Conservation (phyloP, 1,140 invertebrate genomes). For the Trachelipus rathkii region DNA sequence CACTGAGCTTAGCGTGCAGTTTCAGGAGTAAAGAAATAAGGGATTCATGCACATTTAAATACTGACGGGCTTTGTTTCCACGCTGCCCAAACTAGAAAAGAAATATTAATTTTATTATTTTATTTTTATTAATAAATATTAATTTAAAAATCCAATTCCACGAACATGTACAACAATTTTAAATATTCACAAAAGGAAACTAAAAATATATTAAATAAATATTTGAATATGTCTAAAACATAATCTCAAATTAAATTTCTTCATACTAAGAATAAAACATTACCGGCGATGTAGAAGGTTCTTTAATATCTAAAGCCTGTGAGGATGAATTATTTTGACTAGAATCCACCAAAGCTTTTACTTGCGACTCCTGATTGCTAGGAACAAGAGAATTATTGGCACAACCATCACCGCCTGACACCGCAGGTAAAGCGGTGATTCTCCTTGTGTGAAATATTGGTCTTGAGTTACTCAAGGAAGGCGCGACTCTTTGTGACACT, state of each 20-base stretch:
- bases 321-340: background rate
- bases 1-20: too few species aligned
- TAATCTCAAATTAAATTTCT: too few species aligned
- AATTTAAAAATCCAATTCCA: too few species aligned
- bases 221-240: background rate
- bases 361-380: background rate
- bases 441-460: background rate
- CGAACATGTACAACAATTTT: too few species aligned
- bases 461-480: too few species aligned
- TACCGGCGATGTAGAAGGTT: too few species aligned
- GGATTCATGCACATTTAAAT: too few species aligned
- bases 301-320: background rate
- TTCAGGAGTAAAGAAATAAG: too few species aligned
- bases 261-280: too few species aligned
- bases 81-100: slow-evolving; percentile 79
- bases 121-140: slow-evolving; percentile 78
- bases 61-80: slow-evolving; percentile 54
- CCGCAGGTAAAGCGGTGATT: background rate
- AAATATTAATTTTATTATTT: slow-evolving; percentile 84
- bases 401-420: background rate
- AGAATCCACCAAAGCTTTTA: background rate
- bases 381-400: background rate
- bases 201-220: background rate
- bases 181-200: background rate
- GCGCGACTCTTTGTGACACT: too few species aligned